These are phyloP conservation scores for Chesias legatella DNA, from an alignment of 2,888 invertebrate genomes.

Conservation along the genomic window DNA sequence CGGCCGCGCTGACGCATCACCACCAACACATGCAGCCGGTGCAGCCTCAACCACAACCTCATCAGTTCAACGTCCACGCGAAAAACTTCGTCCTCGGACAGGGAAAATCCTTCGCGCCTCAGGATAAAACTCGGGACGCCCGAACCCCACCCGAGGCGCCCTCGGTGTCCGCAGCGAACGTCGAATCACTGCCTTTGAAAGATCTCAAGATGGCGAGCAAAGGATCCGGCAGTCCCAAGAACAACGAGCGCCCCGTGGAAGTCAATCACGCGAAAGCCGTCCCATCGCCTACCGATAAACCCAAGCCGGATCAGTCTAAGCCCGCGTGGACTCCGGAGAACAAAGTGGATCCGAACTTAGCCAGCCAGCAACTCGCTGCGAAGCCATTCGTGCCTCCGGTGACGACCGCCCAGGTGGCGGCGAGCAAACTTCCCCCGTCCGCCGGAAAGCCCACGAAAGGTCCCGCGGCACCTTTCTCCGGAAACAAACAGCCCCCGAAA, in stretches of 20 bases:
- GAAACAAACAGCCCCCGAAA: conserved; percentile 64
- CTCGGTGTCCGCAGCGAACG: conserved; percentile 41
- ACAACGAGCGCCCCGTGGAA: conserved; percentile 46
- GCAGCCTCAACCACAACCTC: conserved; percentile 54
- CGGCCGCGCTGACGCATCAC: conserved; percentile 54
- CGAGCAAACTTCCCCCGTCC: conserved; percentile 52
- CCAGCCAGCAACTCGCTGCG: conserved; percentile 33
- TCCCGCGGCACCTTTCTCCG: conserved; percentile 70
- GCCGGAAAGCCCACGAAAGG: conserved; percentile 59
- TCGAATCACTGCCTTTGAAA: conserved; percentile 65
- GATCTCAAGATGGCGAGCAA: conserved; percentile 65
- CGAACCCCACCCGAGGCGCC: conserved; percentile 43
- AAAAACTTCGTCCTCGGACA: conserved; percentile 75
- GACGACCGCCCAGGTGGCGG: conserved; percentile 41
- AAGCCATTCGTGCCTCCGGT: conserved; percentile 56
- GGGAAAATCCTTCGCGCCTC: conserved; percentile 47
- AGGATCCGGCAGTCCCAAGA: conserved; percentile 64
- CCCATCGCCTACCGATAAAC: conserved; percentile 47
- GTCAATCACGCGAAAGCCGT: conserved; percentile 40
- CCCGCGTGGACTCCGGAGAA: conserved; percentile 56
- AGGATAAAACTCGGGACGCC: conserved; percentile 54
- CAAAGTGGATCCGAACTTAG: conserved; percentile 34
- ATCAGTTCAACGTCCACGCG: conserved; percentile 75
- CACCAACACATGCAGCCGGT: conserved; percentile 36
- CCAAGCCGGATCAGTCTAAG: conserved; percentile 57